Conservation (phyloP, 1,140 invertebrate genomes). For the Pteromalus puparum region DNA sequence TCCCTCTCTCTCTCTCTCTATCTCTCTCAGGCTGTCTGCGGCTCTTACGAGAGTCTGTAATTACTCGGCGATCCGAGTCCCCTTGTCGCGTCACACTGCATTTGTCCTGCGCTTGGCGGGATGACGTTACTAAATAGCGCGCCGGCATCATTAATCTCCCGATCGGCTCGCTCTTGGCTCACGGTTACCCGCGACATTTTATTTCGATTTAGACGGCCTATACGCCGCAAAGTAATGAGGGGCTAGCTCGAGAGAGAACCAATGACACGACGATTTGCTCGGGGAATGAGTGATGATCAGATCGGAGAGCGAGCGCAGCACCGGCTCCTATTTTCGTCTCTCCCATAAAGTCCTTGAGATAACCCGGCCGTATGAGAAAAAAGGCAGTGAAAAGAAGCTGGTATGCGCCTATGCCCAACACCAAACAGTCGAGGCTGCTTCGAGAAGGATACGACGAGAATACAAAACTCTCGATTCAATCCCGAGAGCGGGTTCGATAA, state of each 20-base stretch:
- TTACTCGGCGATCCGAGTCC: conserved; percentile 45
- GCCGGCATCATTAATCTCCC: conserved; percentile 52
- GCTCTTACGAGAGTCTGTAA: conserved; percentile 38
- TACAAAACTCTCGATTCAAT: no score
- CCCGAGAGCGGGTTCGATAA: no score
- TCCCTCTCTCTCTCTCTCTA: no score
- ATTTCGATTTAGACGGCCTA: conserved; percentile 47
- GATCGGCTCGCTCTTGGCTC: conserved; percentile 37
- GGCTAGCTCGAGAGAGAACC: conserved; percentile 28
- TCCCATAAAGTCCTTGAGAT: background rate
- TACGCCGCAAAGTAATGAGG: conserved; percentile 44
- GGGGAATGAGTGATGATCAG: conserved; percentile 54
- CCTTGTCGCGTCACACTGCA: conserved; percentile 45
- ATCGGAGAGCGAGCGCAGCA: background rate
- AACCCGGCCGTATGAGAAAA: background rate
- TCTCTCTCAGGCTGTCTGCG: background rate
- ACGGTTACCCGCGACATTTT: conserved; percentile 51
- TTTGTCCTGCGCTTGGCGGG: conserved; percentile 29
- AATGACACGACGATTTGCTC: conserved; percentile 57
- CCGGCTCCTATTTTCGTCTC: conserved; percentile 10
- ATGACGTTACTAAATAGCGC: conserved; percentile 49
- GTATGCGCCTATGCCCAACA: background rate
- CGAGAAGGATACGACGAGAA: no score
- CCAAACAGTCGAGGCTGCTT: no score
- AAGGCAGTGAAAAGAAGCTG: background rate